These are phyloP conservation scores for Grantiella picta DNA, from an alignment of 2,113 vertebrate species.

Conservation along the genomic window DNA sequence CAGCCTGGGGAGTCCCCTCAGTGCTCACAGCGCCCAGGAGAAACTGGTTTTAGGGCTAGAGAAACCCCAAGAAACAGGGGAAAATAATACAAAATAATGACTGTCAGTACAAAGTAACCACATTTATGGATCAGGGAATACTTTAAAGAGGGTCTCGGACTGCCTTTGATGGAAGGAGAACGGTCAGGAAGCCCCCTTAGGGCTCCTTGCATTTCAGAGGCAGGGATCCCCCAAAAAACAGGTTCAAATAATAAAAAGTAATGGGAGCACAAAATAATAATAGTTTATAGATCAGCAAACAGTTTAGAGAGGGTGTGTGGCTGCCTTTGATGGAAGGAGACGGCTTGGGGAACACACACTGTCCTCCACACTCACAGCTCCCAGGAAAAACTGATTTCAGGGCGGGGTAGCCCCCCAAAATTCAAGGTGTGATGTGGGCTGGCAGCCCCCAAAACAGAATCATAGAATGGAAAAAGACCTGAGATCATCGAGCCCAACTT, in stretches of 20 bases:
- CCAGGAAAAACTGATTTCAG: not conserved
- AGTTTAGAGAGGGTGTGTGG: fast-evolving
- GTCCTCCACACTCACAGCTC: not conserved
- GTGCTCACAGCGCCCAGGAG: not conserved
- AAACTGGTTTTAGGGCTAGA: not conserved
- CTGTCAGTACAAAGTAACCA: not conserved
- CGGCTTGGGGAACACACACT: not conserved
- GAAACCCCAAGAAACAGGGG: not conserved
- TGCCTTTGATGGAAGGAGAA: not conserved
- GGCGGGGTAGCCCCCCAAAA: not conserved
- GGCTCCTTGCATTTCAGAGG: not conserved
- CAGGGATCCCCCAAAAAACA: not conserved
- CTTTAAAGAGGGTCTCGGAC: not conserved
- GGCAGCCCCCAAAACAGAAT: not conserved
- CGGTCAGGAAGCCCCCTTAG: not conserved
- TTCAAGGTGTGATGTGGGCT: fast-evolving
- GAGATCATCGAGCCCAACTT: not conserved
- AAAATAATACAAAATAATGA: too few relatives aligned
- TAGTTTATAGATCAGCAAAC: not conserved
- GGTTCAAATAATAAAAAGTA: not conserved
- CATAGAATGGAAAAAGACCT: not conserved
- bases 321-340: not conserved
- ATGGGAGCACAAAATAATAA: not conserved
- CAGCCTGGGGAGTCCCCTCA: too few relatives aligned
- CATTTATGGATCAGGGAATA: not conserved